Percentiles rank a stretch among this genome's conserved stretches.
phyloP scores from a whole-genome alignment of 2,888 invertebrate species.

The Nephrotoma guestfalica region DNA sequence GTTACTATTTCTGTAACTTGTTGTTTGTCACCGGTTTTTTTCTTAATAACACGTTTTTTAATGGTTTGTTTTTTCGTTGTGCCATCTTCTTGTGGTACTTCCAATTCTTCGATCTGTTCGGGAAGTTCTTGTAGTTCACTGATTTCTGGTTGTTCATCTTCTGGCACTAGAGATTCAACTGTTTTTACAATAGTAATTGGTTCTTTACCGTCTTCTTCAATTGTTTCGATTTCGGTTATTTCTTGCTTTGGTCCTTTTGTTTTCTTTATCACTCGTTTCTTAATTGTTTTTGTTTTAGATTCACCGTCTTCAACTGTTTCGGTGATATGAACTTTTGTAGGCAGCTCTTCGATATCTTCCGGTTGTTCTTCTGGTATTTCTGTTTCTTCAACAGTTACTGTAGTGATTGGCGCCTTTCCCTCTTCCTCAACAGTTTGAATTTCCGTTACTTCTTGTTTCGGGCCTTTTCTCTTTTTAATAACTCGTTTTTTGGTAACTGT shows the following conservation, averaged over 20 bases:
- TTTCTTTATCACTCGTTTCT: conserved; percentile 24
- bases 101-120: conserved; percentile 13
- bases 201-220: conserved; percentile 24
- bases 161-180: conserved; percentile 12
- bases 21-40: conserved; percentile 21
- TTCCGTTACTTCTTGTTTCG: conserved; percentile 20
- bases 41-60: conserved; percentile 23
- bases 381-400: conserved; percentile 22
- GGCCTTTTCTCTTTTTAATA: conserved; percentile 22
- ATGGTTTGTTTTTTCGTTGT: conserved; percentile 21
- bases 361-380: conserved; percentile 11
- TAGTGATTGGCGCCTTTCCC: conserved; percentile 27
- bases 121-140: conserved; percentile 14
- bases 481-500: conserved; percentile 22
- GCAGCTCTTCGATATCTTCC: conserved; percentile 22
- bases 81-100: conserved; percentile 14
- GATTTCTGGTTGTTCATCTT: conserved; percentile 16
- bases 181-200: conserved; percentile 22
- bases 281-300: conserved; percentile 21
- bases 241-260: conserved; percentile 25
- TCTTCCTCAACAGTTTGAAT: conserved; percentile 25
- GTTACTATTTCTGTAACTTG: conserved; percentile 21
- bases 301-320: conserved; percentile 24
- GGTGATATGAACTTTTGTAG: conserved; percentile 22
- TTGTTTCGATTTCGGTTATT: conserved; percentile 25